Evolutionary conservation across 1,140 invertebrate species (phyloP).

Genomic region (Drosophila oshimai): DNA sequence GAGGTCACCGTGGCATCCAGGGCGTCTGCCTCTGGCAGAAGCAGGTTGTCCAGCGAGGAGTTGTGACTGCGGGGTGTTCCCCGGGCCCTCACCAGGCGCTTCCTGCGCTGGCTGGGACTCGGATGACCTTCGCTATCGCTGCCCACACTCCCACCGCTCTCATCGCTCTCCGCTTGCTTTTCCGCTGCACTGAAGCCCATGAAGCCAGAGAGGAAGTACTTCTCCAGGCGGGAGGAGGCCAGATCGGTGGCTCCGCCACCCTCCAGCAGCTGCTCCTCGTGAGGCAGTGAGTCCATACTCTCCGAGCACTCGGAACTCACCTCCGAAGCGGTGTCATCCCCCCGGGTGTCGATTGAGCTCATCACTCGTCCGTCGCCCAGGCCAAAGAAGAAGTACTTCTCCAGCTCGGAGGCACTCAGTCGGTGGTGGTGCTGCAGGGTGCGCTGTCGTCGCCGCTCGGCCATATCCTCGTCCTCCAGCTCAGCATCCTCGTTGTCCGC

Average conservation of each 20-base stretch:
- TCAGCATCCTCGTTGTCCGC: slow-evolving; percentile 65
- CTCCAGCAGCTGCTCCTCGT: slow-evolving; percentile 84
- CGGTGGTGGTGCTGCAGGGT: slow-evolving; percentile 83
- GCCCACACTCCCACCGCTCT: slow-evolving; percentile 87
- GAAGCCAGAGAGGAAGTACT: slow-evolving; percentile 94
- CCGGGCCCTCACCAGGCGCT: slow-evolving; percentile 89
- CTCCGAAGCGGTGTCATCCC: slow-evolving; percentile 92
- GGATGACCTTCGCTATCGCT: slow-evolving; percentile 93
- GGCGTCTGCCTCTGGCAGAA: slow-evolving; percentile 83
- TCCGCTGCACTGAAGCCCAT: slow-evolving; percentile 88
- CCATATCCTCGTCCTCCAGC: slow-evolving; percentile 37
- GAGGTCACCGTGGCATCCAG: slow-evolving; percentile 83
- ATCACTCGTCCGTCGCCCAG: slow-evolving; percentile 87
- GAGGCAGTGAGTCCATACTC: slow-evolving; percentile 87
- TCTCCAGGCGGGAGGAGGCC: slow-evolving; percentile 93
- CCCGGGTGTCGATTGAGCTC: slow-evolving; percentile 83
- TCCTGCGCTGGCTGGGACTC: slow-evolving; percentile 92
- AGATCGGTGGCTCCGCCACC: slow-evolving; percentile 85
- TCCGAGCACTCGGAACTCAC: slow-evolving; percentile 94
- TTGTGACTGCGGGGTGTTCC: slow-evolving; percentile 91
- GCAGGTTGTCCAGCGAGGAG: slow-evolving; percentile 89
- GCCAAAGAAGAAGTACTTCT: slow-evolving; percentile 95
- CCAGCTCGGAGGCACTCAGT: slow-evolving; percentile 90
- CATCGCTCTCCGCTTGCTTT: slow-evolving; percentile 88
- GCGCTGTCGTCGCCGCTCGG: slow-evolving; percentile 70